Evolutionary conservation across 2,113 vertebrate species (phyloP).

Genomic region (Terrapene triunguis): DNA sequence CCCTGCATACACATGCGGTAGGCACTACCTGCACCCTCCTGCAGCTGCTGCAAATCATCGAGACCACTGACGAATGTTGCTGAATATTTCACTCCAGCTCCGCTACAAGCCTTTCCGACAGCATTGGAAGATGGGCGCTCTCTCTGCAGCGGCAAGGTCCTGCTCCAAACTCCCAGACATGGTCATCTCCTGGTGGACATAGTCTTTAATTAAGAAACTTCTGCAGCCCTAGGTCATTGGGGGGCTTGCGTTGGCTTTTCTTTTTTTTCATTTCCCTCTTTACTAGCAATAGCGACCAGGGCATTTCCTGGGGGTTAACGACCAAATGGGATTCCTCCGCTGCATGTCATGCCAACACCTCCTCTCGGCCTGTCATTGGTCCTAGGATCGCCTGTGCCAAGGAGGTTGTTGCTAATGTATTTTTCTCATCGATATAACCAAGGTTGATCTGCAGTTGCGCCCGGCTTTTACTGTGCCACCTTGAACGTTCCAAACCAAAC

Average conservation of each 20-base stretch:
- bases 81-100: not conserved
- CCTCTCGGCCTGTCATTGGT: not conserved
- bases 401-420: not conserved
- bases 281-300: accelerated
- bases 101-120: not conserved
- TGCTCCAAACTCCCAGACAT: accelerated
- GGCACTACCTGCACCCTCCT: not conserved
- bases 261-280: not conserved
- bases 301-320: accelerated
- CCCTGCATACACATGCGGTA: accelerated
- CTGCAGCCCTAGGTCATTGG: not conserved
- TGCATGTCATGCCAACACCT: not conserved
- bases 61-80: not conserved
- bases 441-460: not conserved
- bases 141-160: accelerated
- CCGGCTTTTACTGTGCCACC: too few species aligned
- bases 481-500: too few species aligned
- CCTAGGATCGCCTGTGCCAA: not conserved
- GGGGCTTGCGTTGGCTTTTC: too few species aligned
- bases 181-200: accelerated
- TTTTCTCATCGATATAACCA: not conserved
- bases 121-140: not conserved
- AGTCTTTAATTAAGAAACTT: accelerated
- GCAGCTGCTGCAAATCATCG: accelerated
- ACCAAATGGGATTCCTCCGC: not conserved